Base-by-base conservation (phyloP, 92 coral and sea anemone species). In the Pocillopora grandis region DNA sequence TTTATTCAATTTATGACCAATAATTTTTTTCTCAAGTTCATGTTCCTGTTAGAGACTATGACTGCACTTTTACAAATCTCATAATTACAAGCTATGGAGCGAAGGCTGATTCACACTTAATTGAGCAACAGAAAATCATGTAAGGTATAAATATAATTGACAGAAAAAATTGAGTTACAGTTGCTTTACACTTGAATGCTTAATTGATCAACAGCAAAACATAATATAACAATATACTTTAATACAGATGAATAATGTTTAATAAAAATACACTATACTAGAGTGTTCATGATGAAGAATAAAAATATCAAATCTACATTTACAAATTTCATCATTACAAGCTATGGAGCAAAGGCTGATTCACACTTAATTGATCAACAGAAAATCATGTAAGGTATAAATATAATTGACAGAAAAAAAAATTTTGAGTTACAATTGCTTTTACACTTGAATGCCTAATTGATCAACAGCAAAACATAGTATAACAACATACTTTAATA, bases 41-140 rank as follows among this genome's bases (percentile, higher is more conserved):
- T 72, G 76, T 72, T 72, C 12, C 27, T 72, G 76, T 72, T 16
- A 42, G 52, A 72, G 23, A 72, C 18, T 72, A 33, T 33, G 31
- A 27, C 31, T 27, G 31, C 31, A 0, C 31, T 0, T 27, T 27
- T 70, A 33, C 48, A 14, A 72, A 19, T 72, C 23, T 37, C 52
- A 8, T n/a, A 72, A 72, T 72, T 72, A 27, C 13, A 48, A 72
- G 17, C 76, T 19, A 27, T 72, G 58, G 12, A 42, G 55, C 11
- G 42, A 5, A 60, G 42, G 52, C 27, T 72, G 42, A 72, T 37
- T 72, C 52, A 72, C 76, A 19, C 31, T 27, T 27, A 72, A 27
- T 72, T 27, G 1, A 27, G 0, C 31, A 27, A 27, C 31, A 27
- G 31, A 27, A 27, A 27, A 27, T 27, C 31, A 27, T 27, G 31